phyloP scores from a whole-genome alignment of 92 coral and sea anemone genomes.

The Phymanthus crucifer region DNA sequence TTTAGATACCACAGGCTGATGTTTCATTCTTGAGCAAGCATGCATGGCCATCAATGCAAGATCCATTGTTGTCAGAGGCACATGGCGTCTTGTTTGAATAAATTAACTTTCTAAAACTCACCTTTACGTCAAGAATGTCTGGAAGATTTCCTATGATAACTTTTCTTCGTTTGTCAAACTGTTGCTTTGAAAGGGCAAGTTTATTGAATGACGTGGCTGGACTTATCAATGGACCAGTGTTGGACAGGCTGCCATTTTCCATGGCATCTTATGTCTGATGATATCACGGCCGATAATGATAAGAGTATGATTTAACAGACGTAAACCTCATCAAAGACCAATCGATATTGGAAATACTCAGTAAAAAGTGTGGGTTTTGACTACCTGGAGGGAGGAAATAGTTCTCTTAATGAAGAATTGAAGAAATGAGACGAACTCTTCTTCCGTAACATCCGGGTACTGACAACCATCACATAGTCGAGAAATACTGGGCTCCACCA shows the following conservation, averaged over 20 bases:
- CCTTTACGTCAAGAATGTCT: slow-evolving; percentile 61
- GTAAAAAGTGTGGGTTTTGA: background rate
- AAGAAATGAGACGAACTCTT: background rate
- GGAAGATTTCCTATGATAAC: slow-evolving; percentile 61
- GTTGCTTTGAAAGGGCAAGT: slow-evolving; percentile 53
- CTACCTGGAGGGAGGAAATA: background rate
- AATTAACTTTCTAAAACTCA: slow-evolving; percentile 23
- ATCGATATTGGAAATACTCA: background rate
- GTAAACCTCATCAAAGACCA: background rate
- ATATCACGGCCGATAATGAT: background rate
- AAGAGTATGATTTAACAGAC: background rate
- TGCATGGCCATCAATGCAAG: too few relatives aligned
- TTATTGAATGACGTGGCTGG: slow-evolving; percentile 11
- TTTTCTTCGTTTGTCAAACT: slow-evolving; percentile 70
- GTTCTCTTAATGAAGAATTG: background rate
- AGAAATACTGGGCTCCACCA: background rate
- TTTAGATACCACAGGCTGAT: too few relatives aligned
- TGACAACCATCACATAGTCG: background rate
- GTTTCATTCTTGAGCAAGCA: too few relatives aligned
- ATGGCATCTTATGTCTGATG: background rate
- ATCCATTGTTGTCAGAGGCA: too few relatives aligned
- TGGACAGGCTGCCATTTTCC: background rate
- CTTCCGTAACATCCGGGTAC: background rate
- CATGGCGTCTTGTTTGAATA: slow-evolving; percentile 10
- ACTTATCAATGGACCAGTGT: slow-evolving; percentile 10